Evolutionary conservation across 2,797 vertebrate genomes (phyloP), one percentile per base, ranked within the genome.

Genomic region (Rhinogobio ventralis): DNA sequence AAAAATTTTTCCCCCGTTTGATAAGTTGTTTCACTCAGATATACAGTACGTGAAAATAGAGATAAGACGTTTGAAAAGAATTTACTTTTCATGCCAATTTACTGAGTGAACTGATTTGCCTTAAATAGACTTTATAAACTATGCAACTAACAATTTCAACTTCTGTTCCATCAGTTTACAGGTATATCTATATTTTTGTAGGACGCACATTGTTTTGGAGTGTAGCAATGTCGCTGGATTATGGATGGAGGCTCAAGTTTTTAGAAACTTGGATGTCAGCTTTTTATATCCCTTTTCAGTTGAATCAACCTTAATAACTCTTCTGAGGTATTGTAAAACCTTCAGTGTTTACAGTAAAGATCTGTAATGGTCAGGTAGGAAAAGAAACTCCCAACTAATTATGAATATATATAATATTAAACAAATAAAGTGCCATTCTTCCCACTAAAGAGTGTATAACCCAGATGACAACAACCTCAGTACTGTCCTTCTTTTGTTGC

Each of bases 401-500:
- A 45, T 25, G n/a, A 4, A 4, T 42, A 23, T 51, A 62, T 28
- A 72, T n/a, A 46, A 72, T 28, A 74, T 11, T 17, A 14, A 42
- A 42, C 67, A 14, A 53, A 36, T 67, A n/a, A 36, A 10, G 51
- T 57, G 39, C 8, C 19, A 36, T 55, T 39, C 19, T 67, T 80
- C 17, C 30, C 79, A 81, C 45, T 19, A 39, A 25, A 39, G 46
- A 66, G 60, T 57, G 39, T 33, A 60, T 55, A 28, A 62, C n/a
- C 33, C 51, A 55, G 15, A 45, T 83, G 23, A 60, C 7, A 4
- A 72, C 17, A 66, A 36, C 75, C 75, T 93, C 81, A 57, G 89
- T 90, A 79, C 89, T 89, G 9, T 91, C 92, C 25, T 92, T 91
- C 85, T 9, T 51, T 51, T 83, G 89, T 64, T 93, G 89, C 13